Evolutionary conservation across 2,797 vertebrate genomes (phyloP).

Genomic region (Anabas testudineus): DNA sequence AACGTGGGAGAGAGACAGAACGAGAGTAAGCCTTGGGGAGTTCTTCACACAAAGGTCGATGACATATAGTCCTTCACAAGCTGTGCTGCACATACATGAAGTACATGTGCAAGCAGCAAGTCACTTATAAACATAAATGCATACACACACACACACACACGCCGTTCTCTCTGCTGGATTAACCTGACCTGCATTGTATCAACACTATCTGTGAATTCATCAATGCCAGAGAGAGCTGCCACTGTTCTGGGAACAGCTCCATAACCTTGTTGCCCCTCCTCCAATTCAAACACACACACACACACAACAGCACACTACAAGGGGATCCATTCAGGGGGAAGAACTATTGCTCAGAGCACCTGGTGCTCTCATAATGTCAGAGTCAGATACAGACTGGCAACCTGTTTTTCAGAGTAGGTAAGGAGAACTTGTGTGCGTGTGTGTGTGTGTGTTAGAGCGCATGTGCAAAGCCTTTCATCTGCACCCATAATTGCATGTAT

Average conservation of each 20-base stretch:
- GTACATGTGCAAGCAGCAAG: conserved; percentile 1
- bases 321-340: conserved; percentile 27
- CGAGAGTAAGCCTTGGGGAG: conserved; percentile 24
- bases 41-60: conserved; percentile 28
- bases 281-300: conserved; percentile 12
- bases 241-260: conserved; percentile 24
- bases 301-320: conserved; percentile 25
- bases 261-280: conserved; percentile 16
- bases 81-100: background rate
- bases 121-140: background rate
- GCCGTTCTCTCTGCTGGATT: conserved; percentile 11
- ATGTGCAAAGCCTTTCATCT: conserved; percentile 24
- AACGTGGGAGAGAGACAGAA: conserved; percentile 17
- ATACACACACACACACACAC: background rate
- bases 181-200: conserved; percentile 22
- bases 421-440: background rate
- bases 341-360: conserved; percentile 59
- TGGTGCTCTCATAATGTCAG: conserved; percentile 69
- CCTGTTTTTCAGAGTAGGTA: conserved; percentile 28
- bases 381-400: conserved; percentile 46
- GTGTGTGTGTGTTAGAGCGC: background rate
- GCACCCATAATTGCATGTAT: conserved; percentile 38
- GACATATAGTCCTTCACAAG: conserved; percentile 23
- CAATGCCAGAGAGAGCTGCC: background rate
- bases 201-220: conserved; percentile 7